Evolutionary conservation across 2,888 invertebrate species (phyloP).

Genomic region (Suillia variegata): DNA sequence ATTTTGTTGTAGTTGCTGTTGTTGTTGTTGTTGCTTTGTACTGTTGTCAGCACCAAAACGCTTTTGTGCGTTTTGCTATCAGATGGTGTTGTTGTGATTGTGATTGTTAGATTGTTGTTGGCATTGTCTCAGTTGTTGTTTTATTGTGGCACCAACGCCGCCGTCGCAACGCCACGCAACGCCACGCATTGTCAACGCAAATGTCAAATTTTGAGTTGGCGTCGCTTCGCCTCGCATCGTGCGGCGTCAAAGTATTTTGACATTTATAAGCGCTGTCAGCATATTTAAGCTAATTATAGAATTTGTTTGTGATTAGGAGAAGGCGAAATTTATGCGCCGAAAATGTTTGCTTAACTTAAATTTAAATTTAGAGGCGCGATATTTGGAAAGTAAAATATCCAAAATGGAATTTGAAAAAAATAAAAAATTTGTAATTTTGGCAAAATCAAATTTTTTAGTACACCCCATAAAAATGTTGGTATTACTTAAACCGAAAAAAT

Average conservation of each 20-base stretch:
- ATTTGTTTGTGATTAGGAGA: neutral
- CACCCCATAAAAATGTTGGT: too few relatives aligned
- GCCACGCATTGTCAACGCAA: neutral
- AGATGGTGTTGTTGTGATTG: neutral
- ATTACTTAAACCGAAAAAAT: too few relatives aligned
- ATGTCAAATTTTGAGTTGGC: neutral
- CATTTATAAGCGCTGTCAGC: neutral
- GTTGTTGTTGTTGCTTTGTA: neutral
- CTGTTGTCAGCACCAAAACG: neutral
- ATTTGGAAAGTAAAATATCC: too few relatives aligned
- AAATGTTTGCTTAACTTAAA: too few relatives aligned
- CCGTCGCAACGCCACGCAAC: too few relatives aligned
- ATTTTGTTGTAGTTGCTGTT: neutral
- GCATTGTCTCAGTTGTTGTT: too few relatives aligned
- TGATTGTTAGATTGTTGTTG: neutral
- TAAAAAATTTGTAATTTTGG: too few relatives aligned
- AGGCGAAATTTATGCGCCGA: too few relatives aligned
- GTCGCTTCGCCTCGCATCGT: too few relatives aligned
- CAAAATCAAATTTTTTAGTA: too few relatives aligned
- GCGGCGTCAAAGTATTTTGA: neutral
- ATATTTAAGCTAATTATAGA: neutral
- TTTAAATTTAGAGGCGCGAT: too few relatives aligned
- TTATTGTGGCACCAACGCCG: neutral
- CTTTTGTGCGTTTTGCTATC: neutral
- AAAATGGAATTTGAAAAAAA: too few relatives aligned